Base-by-base conservation (phyloP, 2,888 invertebrate genomes). In the Unio pictorum region DNA sequence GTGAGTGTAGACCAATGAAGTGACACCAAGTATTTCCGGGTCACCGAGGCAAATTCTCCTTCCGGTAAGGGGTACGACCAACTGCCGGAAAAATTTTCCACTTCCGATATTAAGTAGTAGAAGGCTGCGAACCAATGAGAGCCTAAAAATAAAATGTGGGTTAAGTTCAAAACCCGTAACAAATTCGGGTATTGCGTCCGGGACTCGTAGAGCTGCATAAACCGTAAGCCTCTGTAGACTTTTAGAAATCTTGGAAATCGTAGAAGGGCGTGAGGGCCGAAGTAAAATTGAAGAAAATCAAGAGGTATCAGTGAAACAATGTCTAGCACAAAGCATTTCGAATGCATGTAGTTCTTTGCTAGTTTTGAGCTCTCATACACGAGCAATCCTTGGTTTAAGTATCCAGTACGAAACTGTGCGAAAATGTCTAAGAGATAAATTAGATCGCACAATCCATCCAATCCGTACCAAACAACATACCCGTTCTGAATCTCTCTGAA, bases 101-200 rank as follows among this genome's bases (percentile, higher is more conserved):
- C 87, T 89, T 97, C 96, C 8, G 97, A 97, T 69, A 98, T 93
- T 86, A 98, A 91, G 91, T 95, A 98, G 92, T 98, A 98, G 92
- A 98, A 98, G 91, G 97, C 98, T 69, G 98, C 98, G 90, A 98
- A 98, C 98, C 98, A 98, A 90, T 98, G 98, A 66, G 97, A 97
- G 85, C 97, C 92, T 87, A 98, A 95, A 84, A 98, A 93, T 79
- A 98, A 93, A 86, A 98, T 97, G 90, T 98, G 98, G 82, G 97
- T 96, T 76, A 98, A 93, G 91, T 97, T 98, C 87, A 96, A 94
- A 79, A 98, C 98, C 23, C 98, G 93, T 95, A 97, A 97, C 89
- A 98, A 93, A 92, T 98, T 98, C 34, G 98, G 98, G 91, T 96
- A 98, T 72, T 97, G 95, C 7, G 97, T 97, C 84, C 97, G 92